Conservation (phyloP, 2,888 invertebrate species). For the Morinoia aosen region DNA sequence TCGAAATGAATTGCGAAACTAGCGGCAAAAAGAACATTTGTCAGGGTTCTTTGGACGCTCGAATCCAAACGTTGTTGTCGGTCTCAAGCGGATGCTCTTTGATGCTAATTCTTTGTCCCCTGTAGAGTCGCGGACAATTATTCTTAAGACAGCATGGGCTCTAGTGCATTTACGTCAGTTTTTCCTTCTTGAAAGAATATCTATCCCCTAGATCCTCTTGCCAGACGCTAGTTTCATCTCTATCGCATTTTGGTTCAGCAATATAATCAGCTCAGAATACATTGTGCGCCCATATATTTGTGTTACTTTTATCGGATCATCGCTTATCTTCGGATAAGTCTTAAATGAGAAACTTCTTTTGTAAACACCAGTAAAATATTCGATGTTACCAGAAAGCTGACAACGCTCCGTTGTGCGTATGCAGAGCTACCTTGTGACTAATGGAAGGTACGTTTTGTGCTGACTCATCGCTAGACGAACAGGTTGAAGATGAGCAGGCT, state of each 20-base stretch:
- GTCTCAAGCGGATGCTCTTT: background rate
- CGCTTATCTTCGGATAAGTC: background rate
- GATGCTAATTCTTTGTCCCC: background rate
- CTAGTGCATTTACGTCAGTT: background rate
- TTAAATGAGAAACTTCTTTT: background rate
- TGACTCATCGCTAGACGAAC: too few relatives aligned
- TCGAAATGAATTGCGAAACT: constrained; percentile 25
- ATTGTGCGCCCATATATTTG: background rate
- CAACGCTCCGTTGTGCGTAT: too few relatives aligned
- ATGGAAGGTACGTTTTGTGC: too few relatives aligned
- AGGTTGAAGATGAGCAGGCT: too few relatives aligned
- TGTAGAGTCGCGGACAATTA: background rate
- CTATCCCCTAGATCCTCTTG: background rate
- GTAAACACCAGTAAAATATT: too few relatives aligned
- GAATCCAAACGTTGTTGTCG: constrained; percentile 12
- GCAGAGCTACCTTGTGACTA: too few relatives aligned
- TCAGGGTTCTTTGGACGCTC: background rate
- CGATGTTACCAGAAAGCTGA: too few relatives aligned
- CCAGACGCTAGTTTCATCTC: background rate
- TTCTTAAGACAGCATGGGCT: background rate
- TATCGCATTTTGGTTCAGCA: background rate
- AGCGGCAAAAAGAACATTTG: constrained; percentile 18
- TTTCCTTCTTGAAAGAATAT: background rate
- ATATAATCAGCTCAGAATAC: background rate
- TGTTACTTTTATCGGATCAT: background rate